Conservation (phyloP, 2,888 invertebrate genomes). For the Altica lythri region DNA sequence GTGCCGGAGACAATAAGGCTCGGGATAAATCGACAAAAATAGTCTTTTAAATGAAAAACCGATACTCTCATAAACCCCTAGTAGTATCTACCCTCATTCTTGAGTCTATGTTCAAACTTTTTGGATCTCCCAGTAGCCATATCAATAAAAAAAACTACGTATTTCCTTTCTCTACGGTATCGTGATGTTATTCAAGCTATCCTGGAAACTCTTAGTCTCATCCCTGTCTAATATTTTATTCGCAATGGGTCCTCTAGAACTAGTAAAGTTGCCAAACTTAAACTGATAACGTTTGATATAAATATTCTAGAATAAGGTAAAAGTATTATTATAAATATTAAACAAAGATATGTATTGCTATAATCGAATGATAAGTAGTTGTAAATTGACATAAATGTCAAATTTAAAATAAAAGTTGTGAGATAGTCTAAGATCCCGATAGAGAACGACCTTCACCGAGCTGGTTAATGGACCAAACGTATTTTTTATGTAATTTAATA, state of each 20-base stretch:
- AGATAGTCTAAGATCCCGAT: too few relatives aligned
- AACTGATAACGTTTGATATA: too few relatives aligned
- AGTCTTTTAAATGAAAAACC: conserved; percentile 19
- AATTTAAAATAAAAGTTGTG: too few relatives aligned
- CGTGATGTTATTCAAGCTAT: conserved; percentile 25
- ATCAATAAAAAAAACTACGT: conserved; percentile 23
- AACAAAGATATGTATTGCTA: too few relatives aligned
- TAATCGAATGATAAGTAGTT: too few relatives aligned
- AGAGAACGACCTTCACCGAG: too few relatives aligned
- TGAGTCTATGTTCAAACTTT: conserved; percentile 10
- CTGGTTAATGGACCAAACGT: too few relatives aligned
- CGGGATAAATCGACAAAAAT: conserved; percentile 14
- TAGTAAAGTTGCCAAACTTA: conserved; percentile 14
- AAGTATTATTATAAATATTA: too few relatives aligned
- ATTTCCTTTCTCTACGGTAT: conserved; percentile 9
- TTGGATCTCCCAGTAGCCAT: conserved; percentile 12
- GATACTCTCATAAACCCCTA: conserved; percentile 20
- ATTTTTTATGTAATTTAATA: too few relatives aligned
- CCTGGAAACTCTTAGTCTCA: conserved; percentile 15
- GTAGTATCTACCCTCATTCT: conserved; percentile 3
- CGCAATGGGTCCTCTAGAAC: too few relatives aligned
- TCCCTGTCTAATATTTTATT: neutral
- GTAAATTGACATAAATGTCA: too few relatives aligned
- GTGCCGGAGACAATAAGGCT: conserved; percentile 13
- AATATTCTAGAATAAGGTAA: too few relatives aligned